Conservation (phyloP, 2,797 vertebrate genomes). For the Neosilurus hyrtlii region DNA sequence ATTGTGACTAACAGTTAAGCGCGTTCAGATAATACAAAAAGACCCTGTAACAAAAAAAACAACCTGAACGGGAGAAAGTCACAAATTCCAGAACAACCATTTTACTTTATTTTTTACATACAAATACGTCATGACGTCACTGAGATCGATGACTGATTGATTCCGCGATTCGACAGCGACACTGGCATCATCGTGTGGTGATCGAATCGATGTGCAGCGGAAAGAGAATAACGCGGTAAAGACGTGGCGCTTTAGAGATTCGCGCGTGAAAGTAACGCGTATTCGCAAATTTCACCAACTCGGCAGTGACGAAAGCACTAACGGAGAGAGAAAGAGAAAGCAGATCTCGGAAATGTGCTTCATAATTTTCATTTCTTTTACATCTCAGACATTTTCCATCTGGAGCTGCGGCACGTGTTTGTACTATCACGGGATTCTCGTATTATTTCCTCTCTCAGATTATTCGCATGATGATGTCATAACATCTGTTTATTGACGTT, state of each 20-base stretch:
- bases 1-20: conserved; percentile 64
- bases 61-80: conserved; percentile 58
- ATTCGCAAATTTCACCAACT: neutral
- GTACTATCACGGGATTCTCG: neutral
- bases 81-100: conserved; percentile 51
- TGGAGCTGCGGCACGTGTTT: neutral
- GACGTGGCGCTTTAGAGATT: conserved; percentile 50
- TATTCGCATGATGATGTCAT: neutral
- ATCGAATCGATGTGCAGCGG: conserved; percentile 53
- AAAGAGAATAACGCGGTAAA: conserved; percentile 58
- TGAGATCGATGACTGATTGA: conserved; percentile 57
- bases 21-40: conserved; percentile 67
- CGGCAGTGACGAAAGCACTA: neutral
- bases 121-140: conserved; percentile 56
- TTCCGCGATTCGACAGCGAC: conserved; percentile 60
- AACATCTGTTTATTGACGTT: neutral
- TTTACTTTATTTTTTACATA: conserved; percentile 28
- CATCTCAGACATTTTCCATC: neutral
- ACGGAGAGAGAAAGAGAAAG: too few relatives aligned
- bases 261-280: conserved; percentile 35
- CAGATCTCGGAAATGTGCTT: neutral
- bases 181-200: conserved; percentile 61
- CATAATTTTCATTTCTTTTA: neutral
- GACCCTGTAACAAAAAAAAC: conserved; percentile 71
- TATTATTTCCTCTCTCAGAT: neutral